Evolutionary conservation across 2,888 invertebrate species (phyloP).

Genomic region (Synanthedon andrenaeformis): DNA sequence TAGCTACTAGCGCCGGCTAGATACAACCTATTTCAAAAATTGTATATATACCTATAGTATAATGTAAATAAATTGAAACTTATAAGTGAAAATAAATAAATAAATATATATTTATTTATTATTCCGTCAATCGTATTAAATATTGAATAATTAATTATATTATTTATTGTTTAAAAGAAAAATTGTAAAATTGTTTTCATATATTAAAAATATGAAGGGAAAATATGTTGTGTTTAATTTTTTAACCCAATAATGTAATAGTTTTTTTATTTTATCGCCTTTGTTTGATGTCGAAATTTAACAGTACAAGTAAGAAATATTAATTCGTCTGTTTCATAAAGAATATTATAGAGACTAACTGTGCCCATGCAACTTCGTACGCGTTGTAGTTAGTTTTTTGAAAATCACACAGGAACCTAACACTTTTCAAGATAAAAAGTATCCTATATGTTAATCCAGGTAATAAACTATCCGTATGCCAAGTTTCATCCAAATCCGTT

Average conservation of each 20-base stretch:
- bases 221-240: slow-evolving; percentile 12
- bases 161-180: slow-evolving; percentile 61
- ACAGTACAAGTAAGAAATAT: no score
- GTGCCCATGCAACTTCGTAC: no score
- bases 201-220: slow-evolving; percentile 43
- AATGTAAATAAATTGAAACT: slow-evolving; percentile 45
- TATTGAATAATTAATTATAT: slow-evolving; percentile 46
- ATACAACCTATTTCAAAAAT: slow-evolving; percentile 19
- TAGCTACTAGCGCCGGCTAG: slow-evolving; percentile 29
- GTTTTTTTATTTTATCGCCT: neutral
- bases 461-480: no score
- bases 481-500: no score
- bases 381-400: no score
- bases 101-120: slow-evolving; percentile 62
- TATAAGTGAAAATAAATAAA: slow-evolving; percentile 39
- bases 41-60: slow-evolving; percentile 38
- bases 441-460: no score
- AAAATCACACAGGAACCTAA: no score
- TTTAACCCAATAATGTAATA: no score
- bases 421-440: no score
- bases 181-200: slow-evolving; percentile 65
- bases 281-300: no score
- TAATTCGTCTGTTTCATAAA: no score
- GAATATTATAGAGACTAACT: no score
- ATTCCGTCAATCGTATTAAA: slow-evolving; percentile 54